Base-by-base conservation (phyloP, 2,797 vertebrate genomes). In the Diglossa cyanea region DNA sequence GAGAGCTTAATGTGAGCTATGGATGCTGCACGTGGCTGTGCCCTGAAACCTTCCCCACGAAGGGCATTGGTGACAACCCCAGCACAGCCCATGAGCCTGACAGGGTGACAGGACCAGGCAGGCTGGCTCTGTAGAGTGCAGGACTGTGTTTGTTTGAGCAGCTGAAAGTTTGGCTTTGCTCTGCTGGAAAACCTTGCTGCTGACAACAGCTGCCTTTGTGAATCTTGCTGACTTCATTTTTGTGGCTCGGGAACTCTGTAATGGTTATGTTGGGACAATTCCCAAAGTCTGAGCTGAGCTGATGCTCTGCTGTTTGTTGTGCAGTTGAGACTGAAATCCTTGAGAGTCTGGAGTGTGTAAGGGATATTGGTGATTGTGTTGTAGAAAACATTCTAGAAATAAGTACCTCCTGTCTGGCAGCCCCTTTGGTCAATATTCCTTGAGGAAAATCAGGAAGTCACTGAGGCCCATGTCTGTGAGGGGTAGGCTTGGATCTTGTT, bases 221-320 rank as follows among this genome's bases (percentile, higher is more conserved):
- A 79, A 84, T 93, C 75, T 66, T 78, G 73, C 87, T 94, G 92
- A 73, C 84, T 95, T 95, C 13, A 70, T 92, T 92, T 86, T 16
- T 91, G 91, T 93, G 75, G 44, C 65, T 72, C 0, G 0, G 23
- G 65, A 67, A 7, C 50, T 93, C 62, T 74, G 44, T 66, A 71
- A 65, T 80, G 78, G 68, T 86, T 93, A 24, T 72, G 31, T 20
- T 90, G 80, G 92, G 90, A 88, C 51, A 75, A 62, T 71, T 96
- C 86, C 87, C 78, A 35, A 74, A 55, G 78, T 77, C 77, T 90
- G 17, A 74, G 37, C 65, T 86, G 30, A 74, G 66, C 66, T 90
- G 70, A 57, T 92, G 65, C 57, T 68, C 25, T 13, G 62, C 77
- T 88, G 30, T 45, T 87, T 80, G 47, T 90, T 80, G 31, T 58